These are phyloP conservation scores for Procambarus clarkii DNA, from an alignment of 1,140 invertebrate species.

Conservation along the genomic window DNA sequence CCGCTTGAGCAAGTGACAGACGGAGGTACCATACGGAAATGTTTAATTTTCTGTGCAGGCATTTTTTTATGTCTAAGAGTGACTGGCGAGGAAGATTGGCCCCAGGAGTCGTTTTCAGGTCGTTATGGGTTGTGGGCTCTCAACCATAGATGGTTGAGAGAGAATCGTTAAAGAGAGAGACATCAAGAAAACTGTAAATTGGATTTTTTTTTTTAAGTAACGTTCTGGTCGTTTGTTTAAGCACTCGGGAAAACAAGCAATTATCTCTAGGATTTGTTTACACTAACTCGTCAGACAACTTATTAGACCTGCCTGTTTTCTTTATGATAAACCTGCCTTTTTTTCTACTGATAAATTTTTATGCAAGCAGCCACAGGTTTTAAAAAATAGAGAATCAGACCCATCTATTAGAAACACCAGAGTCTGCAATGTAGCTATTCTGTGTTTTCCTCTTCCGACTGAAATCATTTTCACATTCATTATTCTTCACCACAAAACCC, in stretches of 20 bases:
- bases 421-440: no score
- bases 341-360: not conserved
- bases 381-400: not conserved
- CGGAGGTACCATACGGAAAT: not conserved
- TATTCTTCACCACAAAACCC: no score
- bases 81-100: not conserved
- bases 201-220: not conserved
- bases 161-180: not conserved
- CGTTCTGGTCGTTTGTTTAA: not conserved
- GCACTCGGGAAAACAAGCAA: not conserved
- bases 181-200: not conserved
- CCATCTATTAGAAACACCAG: no score
- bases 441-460: no score
- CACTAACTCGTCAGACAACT: not conserved
- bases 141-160: not conserved
- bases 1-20: not conserved
- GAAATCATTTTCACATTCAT: no score
- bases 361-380: not conserved
- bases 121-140: not conserved
- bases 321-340: not conserved
- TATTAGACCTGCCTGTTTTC: not conserved
- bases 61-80: not conserved
- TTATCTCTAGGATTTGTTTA: not conserved
- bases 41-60: not conserved
- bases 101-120: not conserved